Conservation (phyloP, 2,888 invertebrate genomes). For the Ommatoiulus sabulosus region DNA sequence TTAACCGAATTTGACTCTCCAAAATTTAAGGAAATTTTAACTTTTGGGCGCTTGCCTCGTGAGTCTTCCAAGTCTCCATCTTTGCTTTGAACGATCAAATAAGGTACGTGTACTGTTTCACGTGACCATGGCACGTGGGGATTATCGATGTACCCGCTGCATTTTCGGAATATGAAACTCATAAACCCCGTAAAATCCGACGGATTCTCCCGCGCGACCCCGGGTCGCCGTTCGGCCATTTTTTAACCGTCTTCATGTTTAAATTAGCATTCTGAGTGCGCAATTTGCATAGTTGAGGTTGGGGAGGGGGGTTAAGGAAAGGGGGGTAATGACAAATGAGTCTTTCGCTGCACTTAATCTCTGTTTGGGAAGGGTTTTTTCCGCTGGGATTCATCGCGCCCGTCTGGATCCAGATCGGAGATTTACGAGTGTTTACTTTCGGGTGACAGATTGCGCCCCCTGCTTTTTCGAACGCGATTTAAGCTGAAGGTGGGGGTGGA, state of each 20-base stretch:
- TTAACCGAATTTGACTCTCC: neutral
- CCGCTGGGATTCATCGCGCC: slow-evolving; percentile 10
- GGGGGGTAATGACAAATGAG: slow-evolving; percentile 31
- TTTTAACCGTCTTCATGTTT: slow-evolving; percentile 38
- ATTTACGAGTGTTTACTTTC: slow-evolving; percentile 43
- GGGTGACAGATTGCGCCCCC: slow-evolving; percentile 43
- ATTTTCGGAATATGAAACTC: neutral
- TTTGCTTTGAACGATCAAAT: no score
- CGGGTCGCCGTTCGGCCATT: neutral
- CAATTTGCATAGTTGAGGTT: slow-evolving; percentile 17
- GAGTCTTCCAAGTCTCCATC: neutral
- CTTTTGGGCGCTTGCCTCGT: neutral
- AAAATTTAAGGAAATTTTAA: neutral
- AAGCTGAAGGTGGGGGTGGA: neutral
- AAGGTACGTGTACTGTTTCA: no score
- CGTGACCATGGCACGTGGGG: neutral
- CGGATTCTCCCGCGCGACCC: neutral
- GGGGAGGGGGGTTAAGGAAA: neutral
- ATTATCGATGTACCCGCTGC: neutral
- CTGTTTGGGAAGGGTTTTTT: slow-evolving; percentile 36
- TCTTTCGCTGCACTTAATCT: slow-evolving; percentile 22
- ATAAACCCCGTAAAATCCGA: neutral
- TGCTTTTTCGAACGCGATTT: neutral
- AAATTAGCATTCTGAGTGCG: slow-evolving; percentile 13
- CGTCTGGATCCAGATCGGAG: slow-evolving; percentile 15